Base-by-base conservation (phyloP, 2,888 invertebrate genomes). In the Crepidodera aurea region DNA sequence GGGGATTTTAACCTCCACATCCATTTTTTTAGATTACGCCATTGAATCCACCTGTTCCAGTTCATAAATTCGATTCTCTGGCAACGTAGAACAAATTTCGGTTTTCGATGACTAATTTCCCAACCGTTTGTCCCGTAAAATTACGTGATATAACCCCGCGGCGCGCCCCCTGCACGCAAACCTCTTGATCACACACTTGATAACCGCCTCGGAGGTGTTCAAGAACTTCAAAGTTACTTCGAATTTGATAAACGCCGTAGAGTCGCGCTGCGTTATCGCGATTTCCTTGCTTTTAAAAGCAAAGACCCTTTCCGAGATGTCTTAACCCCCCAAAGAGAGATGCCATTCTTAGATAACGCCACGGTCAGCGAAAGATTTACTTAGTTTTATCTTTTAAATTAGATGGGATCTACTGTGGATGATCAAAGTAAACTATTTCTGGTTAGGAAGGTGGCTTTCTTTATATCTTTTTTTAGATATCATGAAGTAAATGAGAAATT, bases 211-310 rank as follows among this genome's bases (percentile, higher is more conserved):
- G 25, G 13, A 57, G 57, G 57, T 57, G 48, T 50, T 44, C 50
- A 39, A 40, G 27, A 32, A 57, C 48, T 57, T 57, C 56, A 56
- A 57, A 50, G 48, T 57, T 57, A 39, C 29, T 48, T 15, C 48
- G 48, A 56, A 56, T 56, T 56, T 56, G 56, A 56, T 56, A 56
- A 56, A 56, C 48, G 48, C 48, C 34, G 19, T n/a, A n/a, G 27
- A 44, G 54, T 22, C 13, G 39, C 15, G 56, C 37, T 27, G 19
- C 22, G 18, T 25, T 48, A 48, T 56, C 56, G 37, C 48, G 57
- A 57, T 57, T 27, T 27, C n/a, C 18, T 54, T 42, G 54, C 15
- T 54, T 54, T 48, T 48, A 48, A 27, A 48, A 29, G 48, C 27
- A 25, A 3, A 48, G n/a, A 10, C 22, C 46, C 25, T 46, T 46